phyloP scores from a whole-genome alignment of 1,140 invertebrate species.

The Tetramorium simillimum region DNA sequence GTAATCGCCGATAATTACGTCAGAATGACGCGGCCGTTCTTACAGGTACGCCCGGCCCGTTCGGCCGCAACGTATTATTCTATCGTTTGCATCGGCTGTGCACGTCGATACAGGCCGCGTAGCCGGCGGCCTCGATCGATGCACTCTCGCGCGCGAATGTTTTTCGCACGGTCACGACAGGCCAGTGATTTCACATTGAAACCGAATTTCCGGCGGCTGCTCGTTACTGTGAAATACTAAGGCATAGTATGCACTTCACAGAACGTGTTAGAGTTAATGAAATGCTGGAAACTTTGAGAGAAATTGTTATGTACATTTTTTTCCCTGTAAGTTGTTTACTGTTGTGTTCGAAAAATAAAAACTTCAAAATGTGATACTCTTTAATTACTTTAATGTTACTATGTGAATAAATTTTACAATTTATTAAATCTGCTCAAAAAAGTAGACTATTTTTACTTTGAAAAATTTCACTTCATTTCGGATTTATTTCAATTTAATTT shows the following conservation, averaged over 20 bases:
- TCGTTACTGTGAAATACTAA: not conserved
- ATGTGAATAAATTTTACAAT: not conserved
- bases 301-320: not conserved
- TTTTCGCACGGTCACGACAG: slow-evolving; percentile 49
- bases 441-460: not conserved
- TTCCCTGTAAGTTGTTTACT: not conserved
- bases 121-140: slow-evolving; percentile 41
- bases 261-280: not conserved
- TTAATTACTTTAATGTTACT: not conserved
- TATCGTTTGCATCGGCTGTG: slow-evolving; percentile 62
- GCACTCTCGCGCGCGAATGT: slow-evolving; percentile 29
- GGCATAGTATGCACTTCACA: not conserved
- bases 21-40: slow-evolving; percentile 71
- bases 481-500: slow-evolving; percentile 2
- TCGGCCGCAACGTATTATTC: slow-evolving; percentile 68
- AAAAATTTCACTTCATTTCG: not conserved
- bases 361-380: not conserved
- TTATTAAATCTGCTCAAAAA: not conserved
- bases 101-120: slow-evolving; percentile 43
- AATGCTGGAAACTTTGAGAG: not conserved
- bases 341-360: not conserved
- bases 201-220: slow-evolving; percentile 22
- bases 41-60: slow-evolving; percentile 50
- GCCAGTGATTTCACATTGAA: slow-evolving; percentile 28
- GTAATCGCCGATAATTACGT: slow-evolving; percentile 75